Evolutionary conservation across 2,888 invertebrate genomes (phyloP), one percentile per base, ranked within the genome.

Genomic region (Theretra japonica): DNA sequence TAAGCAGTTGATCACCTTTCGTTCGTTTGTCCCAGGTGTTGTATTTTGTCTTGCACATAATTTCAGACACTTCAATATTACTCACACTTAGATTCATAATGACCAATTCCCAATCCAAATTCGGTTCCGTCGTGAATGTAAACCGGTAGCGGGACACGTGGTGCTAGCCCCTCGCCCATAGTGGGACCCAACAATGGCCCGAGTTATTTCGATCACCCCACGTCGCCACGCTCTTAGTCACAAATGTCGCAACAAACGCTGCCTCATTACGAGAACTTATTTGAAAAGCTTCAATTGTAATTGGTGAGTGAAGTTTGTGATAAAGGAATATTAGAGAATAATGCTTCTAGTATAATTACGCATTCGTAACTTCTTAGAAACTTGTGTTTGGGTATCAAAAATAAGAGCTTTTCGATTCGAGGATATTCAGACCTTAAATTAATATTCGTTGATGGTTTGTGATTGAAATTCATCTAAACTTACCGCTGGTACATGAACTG

Each of bases 131-230:
- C 30, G 28, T 60, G 60, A 60, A n/a, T 33, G 30, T 15, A 23
- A 65, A 65, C 65, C 65, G 65, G 65, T 62, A 23, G 4, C 4
- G 65, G 41, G 1, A 23, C 65, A 65, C 65, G 65, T 65, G 65
- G 23, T 41, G 41, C 30, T n/a, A n/a, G 30, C 56, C 19, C 58
- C n/a, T 53, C 53, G n/a, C 41, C 33, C 68, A 68, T 71, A 68
- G 50, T 48, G 28, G 28, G 65, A 53, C 7, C n/a, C 25, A 25
- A 71, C 71, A 71, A 71, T 68, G 48, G 41, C 11, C 15, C 33
- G 7, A 53, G 65, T 68, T 71, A 58, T 70, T 50, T 53, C 65
- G 33, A 65, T 48, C 71, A 68, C 30, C 57, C 68, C 68, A 65
- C 50, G 48, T 33, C 23, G 56, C 56, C 21, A 48, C 41, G 15